Evolutionary conservation across 2,888 invertebrate species (phyloP), one percentile per base, ranked within the genome.

Genomic region (Nymphalis c-album): DNA sequence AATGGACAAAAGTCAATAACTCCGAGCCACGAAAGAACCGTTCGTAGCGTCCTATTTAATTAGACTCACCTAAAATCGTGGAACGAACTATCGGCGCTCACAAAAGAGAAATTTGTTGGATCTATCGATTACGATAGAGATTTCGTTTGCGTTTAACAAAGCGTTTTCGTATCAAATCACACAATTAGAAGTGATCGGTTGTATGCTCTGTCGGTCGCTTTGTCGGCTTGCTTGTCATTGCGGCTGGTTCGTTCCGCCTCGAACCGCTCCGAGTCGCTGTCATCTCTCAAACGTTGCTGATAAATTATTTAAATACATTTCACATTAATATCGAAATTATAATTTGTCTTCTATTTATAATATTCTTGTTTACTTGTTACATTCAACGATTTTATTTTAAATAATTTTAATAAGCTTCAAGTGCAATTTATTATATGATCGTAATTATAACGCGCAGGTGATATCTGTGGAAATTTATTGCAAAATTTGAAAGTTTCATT

Each of bases 121-220:
- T 82, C 81, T 76, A 80, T 82, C 82, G 88, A 88, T 88, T 83
- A 86, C 82, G 88, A 88, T 88, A 85, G 85, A 90, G 87, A 86
- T 88, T 88, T 87, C 84, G 71, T 83, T 83, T 82, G 83, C 81
- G 83, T 80, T 78, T 85, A 87, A 91, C 91, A 91, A 91, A 87
- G 88, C 84, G 86, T 89, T 91, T 90, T 90, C 83, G 88, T 90
- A 91, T 91, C 91, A 87, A 90, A 90, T 90, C 91, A 87, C 87
- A 92, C 92, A 91, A 92, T 92, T 92, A 92, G 86, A 90, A 86
- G 81, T 86, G 90, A 91, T 90, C 90, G 86, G 81, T 77, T 82
- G 85, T 86, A 80, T 82, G 80, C 80, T 75, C 77, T 76, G 84
- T 75, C 86, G 86, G 86, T 64, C 76, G 85, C 90, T 91, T 90